Evolutionary conservation across 2,888 invertebrate genomes (phyloP).

Genomic region (Lordiphosa andalusiaca): DNA sequence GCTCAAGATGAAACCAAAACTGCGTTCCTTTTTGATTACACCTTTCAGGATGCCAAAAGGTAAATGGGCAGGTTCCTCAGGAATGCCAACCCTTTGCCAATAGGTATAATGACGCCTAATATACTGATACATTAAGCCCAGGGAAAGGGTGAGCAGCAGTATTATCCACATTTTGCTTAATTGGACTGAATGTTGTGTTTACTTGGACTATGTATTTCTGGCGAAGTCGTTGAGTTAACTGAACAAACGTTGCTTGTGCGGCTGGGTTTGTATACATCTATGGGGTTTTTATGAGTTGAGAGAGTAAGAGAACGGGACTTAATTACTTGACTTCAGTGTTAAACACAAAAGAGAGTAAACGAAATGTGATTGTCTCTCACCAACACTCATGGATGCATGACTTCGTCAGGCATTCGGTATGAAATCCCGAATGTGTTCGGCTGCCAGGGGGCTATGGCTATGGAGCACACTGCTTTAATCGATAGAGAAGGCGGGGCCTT

Average conservation of each 20-base stretch:
- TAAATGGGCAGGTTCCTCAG: constrained; percentile 82
- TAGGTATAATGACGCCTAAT: constrained; percentile 70
- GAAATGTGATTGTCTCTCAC: too few relatives aligned
- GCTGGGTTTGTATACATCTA: background rate
- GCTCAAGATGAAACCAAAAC: constrained; percentile 84
- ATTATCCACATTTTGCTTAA: constrained; percentile 46
- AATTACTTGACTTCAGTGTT: too few relatives aligned
- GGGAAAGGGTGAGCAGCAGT: constrained; percentile 28
- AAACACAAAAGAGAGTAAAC: too few relatives aligned
- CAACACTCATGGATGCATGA: too few relatives aligned
- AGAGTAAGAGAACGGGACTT: too few relatives aligned
- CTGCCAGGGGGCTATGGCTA: too few relatives aligned
- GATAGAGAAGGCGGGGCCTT: too few relatives aligned
- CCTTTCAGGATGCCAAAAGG: constrained; percentile 84
- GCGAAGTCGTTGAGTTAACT: constrained; percentile 11
- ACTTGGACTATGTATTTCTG: background rate
- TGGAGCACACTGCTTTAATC: too few relatives aligned
- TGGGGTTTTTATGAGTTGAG: too few relatives aligned
- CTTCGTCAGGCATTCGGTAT: too few relatives aligned
- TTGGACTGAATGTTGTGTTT: background rate
- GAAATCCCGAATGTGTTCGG: too few relatives aligned
- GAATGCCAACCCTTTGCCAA: constrained; percentile 83
- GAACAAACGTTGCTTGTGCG: background rate
- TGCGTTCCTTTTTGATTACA: constrained; percentile 82
- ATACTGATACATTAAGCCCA: constrained; percentile 32